phyloP scores from a whole-genome alignment of 2,797 vertebrate genomes.

The Tarsius wallacei region DNA sequence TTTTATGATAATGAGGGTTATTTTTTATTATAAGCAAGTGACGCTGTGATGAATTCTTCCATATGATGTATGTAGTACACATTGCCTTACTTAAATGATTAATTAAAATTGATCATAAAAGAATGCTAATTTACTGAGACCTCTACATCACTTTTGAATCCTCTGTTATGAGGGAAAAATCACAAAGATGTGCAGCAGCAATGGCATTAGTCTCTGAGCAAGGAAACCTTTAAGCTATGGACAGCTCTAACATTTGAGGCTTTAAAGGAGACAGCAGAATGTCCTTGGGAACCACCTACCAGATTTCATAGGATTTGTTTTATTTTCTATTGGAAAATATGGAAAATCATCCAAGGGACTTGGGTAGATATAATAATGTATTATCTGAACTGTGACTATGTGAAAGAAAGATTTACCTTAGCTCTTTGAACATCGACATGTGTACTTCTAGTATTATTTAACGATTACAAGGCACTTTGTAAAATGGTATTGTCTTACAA shows the following conservation, averaged over 20 bases:
- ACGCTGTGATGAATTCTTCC: slow-evolving; percentile 47
- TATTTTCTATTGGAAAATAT: slow-evolving; percentile 37
- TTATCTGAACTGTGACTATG: neutral
- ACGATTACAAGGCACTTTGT: slow-evolving; percentile 22
- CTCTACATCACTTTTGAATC: neutral
- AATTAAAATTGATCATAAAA: slow-evolving; percentile 61
- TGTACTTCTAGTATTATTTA: slow-evolving; percentile 43
- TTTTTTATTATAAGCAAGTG: slow-evolving; percentile 50
- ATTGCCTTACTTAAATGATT: slow-evolving; percentile 26
- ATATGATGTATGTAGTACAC: slow-evolving; percentile 6
- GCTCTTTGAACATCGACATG: slow-evolving; percentile 40
- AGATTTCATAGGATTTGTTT: slow-evolving; percentile 47
- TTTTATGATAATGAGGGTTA: slow-evolving; percentile 9
- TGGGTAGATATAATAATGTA: slow-evolving; percentile 34
- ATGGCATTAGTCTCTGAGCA: neutral
- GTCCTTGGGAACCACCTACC: slow-evolving; percentile 22
- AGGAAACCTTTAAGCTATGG: slow-evolving; percentile 1
- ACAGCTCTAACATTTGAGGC: slow-evolving; percentile 5
- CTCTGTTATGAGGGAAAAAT: neutral
- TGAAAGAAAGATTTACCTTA: slow-evolving; percentile 33
- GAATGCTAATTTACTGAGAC: slow-evolving; percentile 28
- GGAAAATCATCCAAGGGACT: slow-evolving; percentile 17
- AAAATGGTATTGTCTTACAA: slow-evolving; percentile 16
- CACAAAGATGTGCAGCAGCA: neutral
- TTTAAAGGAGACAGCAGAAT: slow-evolving; percentile 12